Conservation (phyloP, 23 tunicate species). For the Halocynthia aurantium region DNA sequence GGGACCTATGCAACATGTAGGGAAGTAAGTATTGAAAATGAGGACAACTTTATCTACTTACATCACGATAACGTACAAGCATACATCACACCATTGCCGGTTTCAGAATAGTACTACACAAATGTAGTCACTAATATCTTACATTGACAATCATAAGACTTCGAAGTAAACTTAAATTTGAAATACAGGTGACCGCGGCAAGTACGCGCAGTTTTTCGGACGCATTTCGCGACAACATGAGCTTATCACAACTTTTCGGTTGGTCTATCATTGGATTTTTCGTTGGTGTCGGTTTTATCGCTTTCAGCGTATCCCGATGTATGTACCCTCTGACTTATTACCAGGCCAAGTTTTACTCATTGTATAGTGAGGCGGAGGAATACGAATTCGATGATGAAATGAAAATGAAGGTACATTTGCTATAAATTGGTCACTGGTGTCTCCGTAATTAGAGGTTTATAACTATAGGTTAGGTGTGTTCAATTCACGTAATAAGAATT, state of each 20-base stretch:
- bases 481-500: too few species aligned
- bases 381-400: slow-evolving; percentile 23
- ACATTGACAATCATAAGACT: too few species aligned
- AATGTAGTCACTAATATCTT: too few species aligned
- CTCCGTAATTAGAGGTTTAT: too few species aligned
- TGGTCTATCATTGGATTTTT: slow-evolving; percentile 33
- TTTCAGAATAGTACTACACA: too few species aligned
- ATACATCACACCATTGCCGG: too few species aligned
- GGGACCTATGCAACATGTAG: slow-evolving; percentile 8
- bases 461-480: too few species aligned
- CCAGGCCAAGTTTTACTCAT: slow-evolving; percentile 17
- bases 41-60: too few species aligned
- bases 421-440: too few species aligned
- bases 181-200: not conserved
- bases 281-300: slow-evolving; percentile 17
- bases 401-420: slow-evolving; percentile 14
- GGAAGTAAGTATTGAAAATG: slow-evolving; percentile 4
- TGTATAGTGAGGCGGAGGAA: slow-evolving; percentile 17
- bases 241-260: slow-evolving; percentile 67
- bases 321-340: slow-evolving; percentile 21
- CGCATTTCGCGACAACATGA: slow-evolving; percentile 52
- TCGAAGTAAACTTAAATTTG: too few species aligned
- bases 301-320: slow-evolving; percentile 5
- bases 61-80: too few species aligned
- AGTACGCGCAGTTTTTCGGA: not conserved